phyloP scores from a whole-genome alignment of 2,797 vertebrate species.

The Sebastes oblongus region DNA sequence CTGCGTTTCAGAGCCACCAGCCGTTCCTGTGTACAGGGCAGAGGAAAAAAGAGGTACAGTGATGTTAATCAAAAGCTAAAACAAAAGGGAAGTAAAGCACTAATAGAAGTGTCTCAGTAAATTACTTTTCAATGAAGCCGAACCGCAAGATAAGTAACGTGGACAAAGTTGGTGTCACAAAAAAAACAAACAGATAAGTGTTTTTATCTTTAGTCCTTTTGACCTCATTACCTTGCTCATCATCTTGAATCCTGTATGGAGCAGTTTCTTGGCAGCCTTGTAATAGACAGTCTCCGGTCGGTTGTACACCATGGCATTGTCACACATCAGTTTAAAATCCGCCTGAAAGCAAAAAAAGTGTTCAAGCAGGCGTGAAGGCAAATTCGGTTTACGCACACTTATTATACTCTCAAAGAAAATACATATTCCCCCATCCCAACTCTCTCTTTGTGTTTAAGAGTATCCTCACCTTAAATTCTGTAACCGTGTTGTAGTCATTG shows the following conservation, averaged over 20 bases:
- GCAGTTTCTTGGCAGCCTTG: conserved; percentile 97
- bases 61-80: neutral
- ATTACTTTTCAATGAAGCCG: neutral
- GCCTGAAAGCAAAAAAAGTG: conserved; percentile 80
- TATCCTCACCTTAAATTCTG: conserved; percentile 94
- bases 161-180: neutral
- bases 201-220: neutral
- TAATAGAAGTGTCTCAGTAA: neutral
- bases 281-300: conserved; percentile 98
- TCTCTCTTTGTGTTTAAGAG: neutral
- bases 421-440: neutral
- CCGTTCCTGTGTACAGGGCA: conserved; percentile 92
- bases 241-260: conserved; percentile 99
- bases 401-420: neutral
- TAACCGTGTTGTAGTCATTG: conserved; percentile 96
- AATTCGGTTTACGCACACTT: neutral
- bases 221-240: conserved; percentile 96
- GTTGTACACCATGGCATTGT: conserved; percentile 99
- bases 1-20: conserved; percentile 98
- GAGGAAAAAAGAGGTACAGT: conserved; percentile 76
- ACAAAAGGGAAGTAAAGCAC: neutral
- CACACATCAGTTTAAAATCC: conserved; percentile 99
- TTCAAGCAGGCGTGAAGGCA: neutral
- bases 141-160: neutral
- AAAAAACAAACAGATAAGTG: no score